Evolutionary conservation across 2,797 vertebrate genomes (phyloP).

Genomic region (Eulemur mongoz): DNA sequence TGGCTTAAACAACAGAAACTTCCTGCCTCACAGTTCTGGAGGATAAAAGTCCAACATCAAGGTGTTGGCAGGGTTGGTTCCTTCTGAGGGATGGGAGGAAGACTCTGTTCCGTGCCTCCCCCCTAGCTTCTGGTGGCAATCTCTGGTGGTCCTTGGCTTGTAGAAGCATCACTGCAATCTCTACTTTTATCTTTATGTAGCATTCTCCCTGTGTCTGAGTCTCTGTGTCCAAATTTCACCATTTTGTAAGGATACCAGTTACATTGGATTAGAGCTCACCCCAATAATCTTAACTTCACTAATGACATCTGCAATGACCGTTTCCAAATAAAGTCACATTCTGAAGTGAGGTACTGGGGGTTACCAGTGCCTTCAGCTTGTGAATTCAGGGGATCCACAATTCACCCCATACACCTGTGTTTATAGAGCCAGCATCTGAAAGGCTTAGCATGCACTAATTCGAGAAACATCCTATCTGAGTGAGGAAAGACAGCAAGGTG

Average conservation of each 20-base stretch:
- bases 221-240: not conserved
- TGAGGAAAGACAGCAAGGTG: not conserved
- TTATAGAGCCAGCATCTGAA: not conserved
- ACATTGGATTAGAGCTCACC: not conserved
- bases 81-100: not conserved
- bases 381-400: not conserved
- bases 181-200: not conserved
- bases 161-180: not conserved
- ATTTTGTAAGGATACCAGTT: not conserved
- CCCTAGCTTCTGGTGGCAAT: not conserved
- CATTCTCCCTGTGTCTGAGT: not conserved
- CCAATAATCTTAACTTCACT: not conserved
- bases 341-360: not conserved
- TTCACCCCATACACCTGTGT: not conserved
- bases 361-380: not conserved
- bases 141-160: not conserved
- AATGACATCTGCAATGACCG: not conserved
- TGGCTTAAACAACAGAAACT: not conserved
- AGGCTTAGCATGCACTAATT: not conserved
- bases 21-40: not conserved
- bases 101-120: not conserved
- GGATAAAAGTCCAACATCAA: not conserved
- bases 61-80: not conserved
- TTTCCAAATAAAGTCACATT: not conserved
- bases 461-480: not conserved